Evolutionary conservation across 2,888 invertebrate genomes (phyloP).

Genomic region (Nephrotoma appendiculata): DNA sequence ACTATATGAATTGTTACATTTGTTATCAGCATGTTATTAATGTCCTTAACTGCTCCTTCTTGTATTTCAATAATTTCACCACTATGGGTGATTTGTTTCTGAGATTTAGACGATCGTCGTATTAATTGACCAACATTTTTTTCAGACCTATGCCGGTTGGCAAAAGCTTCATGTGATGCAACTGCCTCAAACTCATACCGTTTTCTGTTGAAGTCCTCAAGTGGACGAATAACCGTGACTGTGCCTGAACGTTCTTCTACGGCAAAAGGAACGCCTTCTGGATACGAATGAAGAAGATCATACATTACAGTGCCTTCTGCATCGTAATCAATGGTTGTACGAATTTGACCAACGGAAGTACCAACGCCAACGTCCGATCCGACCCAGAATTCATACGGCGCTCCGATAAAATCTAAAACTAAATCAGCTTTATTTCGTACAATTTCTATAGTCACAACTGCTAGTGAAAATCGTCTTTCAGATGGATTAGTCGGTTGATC

Average conservation of each 20-base stretch:
- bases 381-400: slow-evolving; percentile 84
- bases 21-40: slow-evolving; percentile 55
- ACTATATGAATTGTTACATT: slow-evolving; percentile 76
- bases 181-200: slow-evolving; percentile 72
- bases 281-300: slow-evolving; percentile 70
- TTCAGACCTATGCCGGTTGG: slow-evolving; percentile 22
- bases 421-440: slow-evolving; percentile 35
- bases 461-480: slow-evolving; percentile 64
- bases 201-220: slow-evolving; percentile 50
- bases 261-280: slow-evolving; percentile 86
- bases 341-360: slow-evolving; percentile 73
- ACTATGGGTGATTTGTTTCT: slow-evolving; percentile 13
- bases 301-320: slow-evolving; percentile 48
- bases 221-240: slow-evolving; percentile 66
- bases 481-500: slow-evolving; percentile 75
- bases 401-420: slow-evolving; percentile 64
- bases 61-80: slow-evolving; percentile 24
- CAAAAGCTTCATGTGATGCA: slow-evolving; percentile 38
- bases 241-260: slow-evolving; percentile 79
- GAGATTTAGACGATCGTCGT: slow-evolving; percentile 13
- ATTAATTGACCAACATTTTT: slow-evolving; percentile 9
- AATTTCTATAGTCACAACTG: slow-evolving; percentile 73
- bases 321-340: slow-evolving; percentile 56
- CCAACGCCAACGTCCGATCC: slow-evolving; percentile 74
- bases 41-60: slow-evolving; percentile 24